Conservation (phyloP, 2,797 vertebrate species). For the Avahi laniger region DNA sequence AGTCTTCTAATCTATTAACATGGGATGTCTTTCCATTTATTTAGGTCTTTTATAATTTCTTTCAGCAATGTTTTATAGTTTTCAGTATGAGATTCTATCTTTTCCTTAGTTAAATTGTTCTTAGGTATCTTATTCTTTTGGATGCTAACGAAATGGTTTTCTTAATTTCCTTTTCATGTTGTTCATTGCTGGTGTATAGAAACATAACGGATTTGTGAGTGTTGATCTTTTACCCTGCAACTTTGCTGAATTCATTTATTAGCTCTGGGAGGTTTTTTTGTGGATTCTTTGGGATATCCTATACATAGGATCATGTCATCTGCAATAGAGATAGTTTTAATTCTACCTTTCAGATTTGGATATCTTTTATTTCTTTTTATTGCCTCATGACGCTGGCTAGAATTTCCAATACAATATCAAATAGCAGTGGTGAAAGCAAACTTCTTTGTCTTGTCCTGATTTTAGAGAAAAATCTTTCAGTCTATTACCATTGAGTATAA, state of each 20-base stretch:
- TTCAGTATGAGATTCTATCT: background rate
- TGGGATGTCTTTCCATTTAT: background rate
- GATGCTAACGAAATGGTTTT: background rate
- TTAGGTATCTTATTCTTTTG: background rate
- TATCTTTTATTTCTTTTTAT: background rate
- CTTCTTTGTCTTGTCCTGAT: background rate
- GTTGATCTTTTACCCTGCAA: background rate
- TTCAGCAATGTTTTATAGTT: background rate
- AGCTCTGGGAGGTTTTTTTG: background rate
- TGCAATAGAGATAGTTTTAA: constrained; percentile 4
- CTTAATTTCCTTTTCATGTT: background rate
- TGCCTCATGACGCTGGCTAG: background rate
- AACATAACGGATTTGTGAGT: background rate
- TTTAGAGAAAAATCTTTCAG: background rate
- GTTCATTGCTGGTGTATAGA: background rate
- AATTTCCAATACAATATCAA: background rate
- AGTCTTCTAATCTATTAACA: background rate
- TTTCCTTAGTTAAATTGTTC: background rate
- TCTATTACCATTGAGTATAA: background rate
- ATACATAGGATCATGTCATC: background rate
- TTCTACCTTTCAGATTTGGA: background rate
- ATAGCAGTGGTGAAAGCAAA: background rate
- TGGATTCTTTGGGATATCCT: background rate
- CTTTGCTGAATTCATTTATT: background rate
- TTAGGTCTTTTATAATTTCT: background rate